These are phyloP conservation scores for Pteropus alecto DNA, from an alignment of 2,113 vertebrate species.

Conservation along the genomic window DNA sequence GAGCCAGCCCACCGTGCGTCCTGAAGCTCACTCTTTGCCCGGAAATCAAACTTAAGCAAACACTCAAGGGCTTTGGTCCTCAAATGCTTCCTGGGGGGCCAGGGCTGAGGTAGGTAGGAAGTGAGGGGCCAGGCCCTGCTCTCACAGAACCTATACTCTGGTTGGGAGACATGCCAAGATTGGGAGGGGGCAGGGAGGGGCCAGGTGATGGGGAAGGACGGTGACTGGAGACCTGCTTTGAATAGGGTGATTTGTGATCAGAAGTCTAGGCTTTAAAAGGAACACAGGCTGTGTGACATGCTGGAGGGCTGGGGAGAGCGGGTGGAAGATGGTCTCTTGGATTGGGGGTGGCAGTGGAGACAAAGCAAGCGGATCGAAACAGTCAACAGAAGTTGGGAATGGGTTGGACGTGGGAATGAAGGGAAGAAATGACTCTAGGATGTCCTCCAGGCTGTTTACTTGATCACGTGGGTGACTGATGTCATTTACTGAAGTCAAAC, in stretches of 20 bases:
- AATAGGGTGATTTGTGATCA: background rate
- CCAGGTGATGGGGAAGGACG: rapidly evolving
- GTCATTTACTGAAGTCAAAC: too few relatives aligned
- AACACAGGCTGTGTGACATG: background rate
- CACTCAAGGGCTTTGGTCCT: background rate
- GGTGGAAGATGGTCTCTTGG: too few relatives aligned
- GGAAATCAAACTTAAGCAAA: too few relatives aligned
- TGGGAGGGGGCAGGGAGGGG: rapidly evolving
- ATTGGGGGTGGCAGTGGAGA: background rate
- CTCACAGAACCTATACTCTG: rapidly evolving
- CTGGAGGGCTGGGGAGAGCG: too few relatives aligned
- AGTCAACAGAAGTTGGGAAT: too few relatives aligned
- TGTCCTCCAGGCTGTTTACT: too few relatives aligned
- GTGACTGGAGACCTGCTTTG: background rate
- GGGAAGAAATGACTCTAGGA: background rate
- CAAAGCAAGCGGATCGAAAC: background rate
- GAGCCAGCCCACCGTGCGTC: rapidly evolving
- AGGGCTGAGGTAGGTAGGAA: rapidly evolving
- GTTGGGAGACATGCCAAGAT: background rate
- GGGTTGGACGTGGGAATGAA: background rate
- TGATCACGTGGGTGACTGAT: rapidly evolving
- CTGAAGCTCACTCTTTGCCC: background rate
- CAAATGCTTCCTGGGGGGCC: background rate
- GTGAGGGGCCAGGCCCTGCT: background rate
- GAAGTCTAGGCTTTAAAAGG: background rate